Conservation (phyloP, 2,113 vertebrate genomes). For the Pholis gunnellus region DNA sequence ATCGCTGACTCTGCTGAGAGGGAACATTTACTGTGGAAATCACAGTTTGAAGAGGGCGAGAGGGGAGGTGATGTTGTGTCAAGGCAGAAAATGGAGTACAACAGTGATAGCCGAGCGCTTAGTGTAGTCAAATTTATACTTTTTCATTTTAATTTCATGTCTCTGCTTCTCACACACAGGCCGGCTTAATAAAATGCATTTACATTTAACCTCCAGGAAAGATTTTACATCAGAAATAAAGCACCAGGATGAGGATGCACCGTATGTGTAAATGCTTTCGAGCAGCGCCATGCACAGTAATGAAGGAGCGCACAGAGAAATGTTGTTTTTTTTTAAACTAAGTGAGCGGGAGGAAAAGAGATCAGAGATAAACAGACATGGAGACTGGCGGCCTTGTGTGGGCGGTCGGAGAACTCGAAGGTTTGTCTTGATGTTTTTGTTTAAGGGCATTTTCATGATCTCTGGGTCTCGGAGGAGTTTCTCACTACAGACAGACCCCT, state of each 20-base stretch:
- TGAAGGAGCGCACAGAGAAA: slow-evolving; percentile 29
- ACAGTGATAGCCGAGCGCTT: slow-evolving; percentile 33
- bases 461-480: slow-evolving; percentile 47
- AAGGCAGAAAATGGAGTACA: neutral
- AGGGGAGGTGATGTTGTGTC: slow-evolving; percentile 30
- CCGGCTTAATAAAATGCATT: slow-evolving; percentile 17
- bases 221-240: slow-evolving; percentile 32
- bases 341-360: slow-evolving; percentile 12
- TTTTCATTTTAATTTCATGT: slow-evolving; percentile 35
- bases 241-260: neutral
- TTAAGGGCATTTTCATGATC: slow-evolving; percentile 60
- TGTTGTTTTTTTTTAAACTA: slow-evolving; percentile 11
- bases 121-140: slow-evolving; percentile 38
- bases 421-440: slow-evolving; percentile 67
- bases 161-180: neutral
- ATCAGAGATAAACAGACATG: slow-evolving; percentile 54
- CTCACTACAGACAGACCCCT: slow-evolving; percentile 38
- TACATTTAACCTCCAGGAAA: slow-evolving; percentile 50
- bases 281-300: slow-evolving; percentile 29
- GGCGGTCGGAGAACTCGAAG: slow-evolving; percentile 50
- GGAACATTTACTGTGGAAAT: slow-evolving; percentile 48
- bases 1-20: slow-evolving; percentile 38
- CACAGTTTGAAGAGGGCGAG: slow-evolving; percentile 36
- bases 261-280: slow-evolving; percentile 9
- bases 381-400: slow-evolving; percentile 51